phyloP scores from a whole-genome alignment of 2,797 vertebrate species.

The Oryzias sinensis region DNA sequence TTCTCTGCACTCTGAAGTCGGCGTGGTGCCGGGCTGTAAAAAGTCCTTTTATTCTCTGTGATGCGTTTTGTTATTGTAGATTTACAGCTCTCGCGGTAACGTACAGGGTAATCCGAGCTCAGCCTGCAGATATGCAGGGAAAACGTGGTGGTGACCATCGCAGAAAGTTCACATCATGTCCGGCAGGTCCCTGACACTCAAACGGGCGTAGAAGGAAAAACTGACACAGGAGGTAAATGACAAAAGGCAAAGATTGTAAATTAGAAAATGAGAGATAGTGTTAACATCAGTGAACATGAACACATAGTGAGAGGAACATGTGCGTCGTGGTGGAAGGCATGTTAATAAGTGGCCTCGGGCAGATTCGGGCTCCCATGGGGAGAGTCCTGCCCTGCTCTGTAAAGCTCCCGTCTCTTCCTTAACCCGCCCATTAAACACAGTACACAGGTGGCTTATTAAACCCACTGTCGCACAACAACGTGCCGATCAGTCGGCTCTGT shows the following conservation, averaged over 20 bases:
- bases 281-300: conserved; percentile 51
- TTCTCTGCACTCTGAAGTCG: background rate
- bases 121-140: background rate
- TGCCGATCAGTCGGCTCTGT: conserved; percentile 47
- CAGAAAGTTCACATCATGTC: too few species aligned
- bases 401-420: conserved; percentile 76
- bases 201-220: background rate
- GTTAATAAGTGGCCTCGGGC: conserved; percentile 74
- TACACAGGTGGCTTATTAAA: conserved; percentile 81
- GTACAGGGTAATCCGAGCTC: conserved; percentile 6
- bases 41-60: conserved; percentile 16
- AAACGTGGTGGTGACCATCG: too few species aligned
- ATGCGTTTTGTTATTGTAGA: conserved; percentile 59
- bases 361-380: conserved; percentile 63
- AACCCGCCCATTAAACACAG: conserved; percentile 76
- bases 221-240: conserved; percentile 9
- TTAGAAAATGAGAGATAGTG: conserved; percentile 45
- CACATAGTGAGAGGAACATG: conserved; percentile 59
- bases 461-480: conserved; percentile 45
- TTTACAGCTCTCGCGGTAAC: conserved; percentile 45
- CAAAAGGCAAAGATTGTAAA: conserved; percentile 43
- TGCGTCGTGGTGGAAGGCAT: conserved; percentile 68
- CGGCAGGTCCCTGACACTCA: too few species aligned
- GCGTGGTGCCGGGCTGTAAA: too few species aligned
- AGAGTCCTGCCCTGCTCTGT: conserved; percentile 64